Conservation (phyloP, 2,888 invertebrate genomes). For the Molorchus minor region DNA sequence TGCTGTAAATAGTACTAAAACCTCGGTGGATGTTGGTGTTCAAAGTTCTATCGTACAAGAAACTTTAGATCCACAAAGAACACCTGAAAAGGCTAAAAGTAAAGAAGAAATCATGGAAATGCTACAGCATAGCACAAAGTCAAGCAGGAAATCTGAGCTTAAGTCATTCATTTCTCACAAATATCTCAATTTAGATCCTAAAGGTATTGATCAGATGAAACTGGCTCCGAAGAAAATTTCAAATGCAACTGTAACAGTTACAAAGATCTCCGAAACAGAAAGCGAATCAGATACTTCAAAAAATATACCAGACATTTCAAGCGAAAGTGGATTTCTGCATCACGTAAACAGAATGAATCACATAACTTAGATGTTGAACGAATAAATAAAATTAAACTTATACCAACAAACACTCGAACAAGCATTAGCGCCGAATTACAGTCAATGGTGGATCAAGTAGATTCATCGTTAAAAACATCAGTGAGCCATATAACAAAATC, state of each 20-base stretch:
- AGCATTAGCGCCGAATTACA: neutral
- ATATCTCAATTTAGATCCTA: constrained; percentile 51
- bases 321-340: constrained; percentile 49
- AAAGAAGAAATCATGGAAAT: constrained; percentile 31
- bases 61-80: neutral
- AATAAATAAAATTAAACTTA: constrained; percentile 5
- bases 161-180: constrained; percentile 52
- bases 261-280: constrained; percentile 30
- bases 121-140: constrained; percentile 27
- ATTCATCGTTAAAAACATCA: neutral
- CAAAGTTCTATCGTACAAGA: constrained; percentile 42
- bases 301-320: constrained; percentile 61
- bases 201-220: constrained; percentile 50
- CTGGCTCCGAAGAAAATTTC: constrained; percentile 36
- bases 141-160: constrained; percentile 35
- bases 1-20: constrained; percentile 47
- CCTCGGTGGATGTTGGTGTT: constrained; percentile 46
- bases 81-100: constrained; percentile 2
- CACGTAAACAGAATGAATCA: constrained; percentile 1
- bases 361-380: neutral
- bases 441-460: neutral
- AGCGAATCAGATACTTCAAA: constrained; percentile 62
- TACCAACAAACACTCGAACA: too few relatives aligned
- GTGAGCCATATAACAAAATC: neutral
- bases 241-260: neutral